Evolutionary conservation across 2,888 invertebrate species (phyloP), one percentile per base, ranked within the genome.

Genomic region (Lagria hirta): DNA sequence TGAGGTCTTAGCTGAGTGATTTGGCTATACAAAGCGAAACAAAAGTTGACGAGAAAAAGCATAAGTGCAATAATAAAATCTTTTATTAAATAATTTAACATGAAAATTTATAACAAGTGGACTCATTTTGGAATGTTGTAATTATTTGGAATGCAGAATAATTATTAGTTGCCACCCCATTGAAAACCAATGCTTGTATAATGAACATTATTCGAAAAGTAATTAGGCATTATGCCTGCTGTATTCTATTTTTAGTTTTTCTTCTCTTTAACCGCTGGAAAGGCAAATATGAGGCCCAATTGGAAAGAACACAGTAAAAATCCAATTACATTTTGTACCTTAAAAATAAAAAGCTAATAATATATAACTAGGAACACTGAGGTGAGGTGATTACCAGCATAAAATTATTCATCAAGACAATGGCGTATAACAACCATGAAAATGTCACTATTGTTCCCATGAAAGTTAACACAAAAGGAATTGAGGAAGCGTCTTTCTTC

Each of bases 401-500:
- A 70, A 89, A 90, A 43, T 73, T 66, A 68, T 92, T 89, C 51
- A 80, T 73, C 41, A 91, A 76, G 24, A 88, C 81, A 53, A 86
- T 74, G 7, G 91, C 92, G 68, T 93, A 93, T 0, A 87, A 61
- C 34, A 87, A 73, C 93, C 92, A 93, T 64, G 84, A 78, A 50
- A 80, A 76, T 13, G 86, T 80, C 7, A 94, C 90, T 3, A 90
- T 61, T 16, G 89, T 80, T 51, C 88, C 92, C 54, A 88, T 84
- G 18, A 89, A 71, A 60, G 93, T 92, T 43, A 96, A 76, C 4
- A 92, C 89, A 67, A 95, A 89, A 3, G 95, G 94, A 70, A 97
- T 76, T 20, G 84, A 82, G 48, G 86, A 89, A 0, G 94, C 89
- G 68, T 87, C 90, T 72, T 88, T 83, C 8, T 85, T 86, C 61